Base-by-base conservation (phyloP, 2,888 invertebrate genomes). In the Metellina segmentata region DNA sequence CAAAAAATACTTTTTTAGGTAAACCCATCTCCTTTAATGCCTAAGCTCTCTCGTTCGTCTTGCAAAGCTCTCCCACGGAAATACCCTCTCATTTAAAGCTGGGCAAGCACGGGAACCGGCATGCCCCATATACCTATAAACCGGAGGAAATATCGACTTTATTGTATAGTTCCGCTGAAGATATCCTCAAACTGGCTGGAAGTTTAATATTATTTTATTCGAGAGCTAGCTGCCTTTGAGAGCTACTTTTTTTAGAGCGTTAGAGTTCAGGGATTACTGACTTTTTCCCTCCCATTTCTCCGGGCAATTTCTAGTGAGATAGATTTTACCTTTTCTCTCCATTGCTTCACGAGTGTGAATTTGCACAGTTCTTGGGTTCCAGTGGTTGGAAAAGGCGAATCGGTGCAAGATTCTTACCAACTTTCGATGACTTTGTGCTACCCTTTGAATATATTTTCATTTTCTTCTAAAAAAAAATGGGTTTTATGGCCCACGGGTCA, bases 81-180 rank as follows among this genome's bases (percentile, higher is more conserved):
- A 85, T 75, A 81, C 34, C 81, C 49, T 48, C 19, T 75, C 69
- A 78, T 86, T 86, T 86, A 49, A 86, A 78, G 16, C 48, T n/a
- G 69, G 77, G 20, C 75, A 61, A 85, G 85, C 34, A 48, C n/a
- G 85, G 61, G 19, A 49, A 19, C 77, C 77, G 11, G 78, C 19
- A 16, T 9, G 19, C n/a, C 20, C 20, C 48, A 48, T 77, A 51
- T 77, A 13, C 34, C 13, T 34, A 9, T 75, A 52, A 72, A 71
- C 82, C 72, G 9, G 7, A 16, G 52, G 71, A 72, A 82, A 82
- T 52, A 82, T 72, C 71, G 51, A n/a, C 51, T 72, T 82, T 70
- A 72, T 34, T 75, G 34, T 75, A 8, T 13, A 75, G 71, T 71
- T 71, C 9, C 71, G 20, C 11, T 7, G 20, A 75, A 34, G 75